Evolutionary conservation across 2,888 invertebrate genomes (phyloP).

Genomic region (Steinernema scapterisci): DNA sequence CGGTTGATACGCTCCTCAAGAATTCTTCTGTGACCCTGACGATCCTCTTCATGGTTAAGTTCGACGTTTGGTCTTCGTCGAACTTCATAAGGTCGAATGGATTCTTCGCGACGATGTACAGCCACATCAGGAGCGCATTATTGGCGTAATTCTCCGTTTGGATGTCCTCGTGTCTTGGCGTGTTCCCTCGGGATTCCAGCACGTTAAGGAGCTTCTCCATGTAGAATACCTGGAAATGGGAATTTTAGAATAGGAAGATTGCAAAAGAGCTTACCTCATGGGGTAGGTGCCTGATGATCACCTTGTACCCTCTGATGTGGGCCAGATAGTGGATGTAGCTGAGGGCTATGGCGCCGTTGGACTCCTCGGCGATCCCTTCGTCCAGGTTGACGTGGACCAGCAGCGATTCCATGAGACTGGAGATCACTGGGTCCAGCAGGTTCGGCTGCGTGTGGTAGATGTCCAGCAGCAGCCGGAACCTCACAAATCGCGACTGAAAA

Average conservation of each 20-base stretch:
- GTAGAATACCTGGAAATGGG: constrained; percentile 47
- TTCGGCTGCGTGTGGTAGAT: constrained; percentile 51
- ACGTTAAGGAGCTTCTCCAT: constrained; percentile 50
- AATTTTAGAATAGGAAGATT: not conserved
- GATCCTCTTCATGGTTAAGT: constrained; percentile 33
- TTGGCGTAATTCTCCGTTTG: constrained; percentile 26
- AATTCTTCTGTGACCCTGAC: constrained; percentile 34
- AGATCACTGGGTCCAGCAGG: constrained; percentile 51
- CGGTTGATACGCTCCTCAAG: constrained; percentile 11
- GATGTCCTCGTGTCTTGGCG: not conserved
- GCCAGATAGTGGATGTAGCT: constrained; percentile 28
- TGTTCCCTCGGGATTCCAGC: constrained; percentile 43
- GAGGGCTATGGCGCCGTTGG: not conserved
- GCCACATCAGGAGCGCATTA: constrained; percentile 55
- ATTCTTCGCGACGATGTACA: constrained; percentile 64
- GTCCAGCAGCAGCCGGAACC: constrained; percentile 41
- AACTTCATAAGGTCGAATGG: constrained; percentile 61
- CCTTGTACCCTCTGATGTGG: constrained; percentile 51
- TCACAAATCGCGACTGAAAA: constrained; percentile 14
- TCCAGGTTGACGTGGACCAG: constrained; percentile 6
- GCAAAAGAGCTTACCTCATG: constrained; percentile 49
- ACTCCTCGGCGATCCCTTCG: not conserved
- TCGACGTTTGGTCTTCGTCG: constrained; percentile 28
- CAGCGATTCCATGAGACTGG: not conserved
- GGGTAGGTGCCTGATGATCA: constrained; percentile 46